Base-by-base conservation (phyloP, 1,140 invertebrate species). In the Neodiprion lecontei region DNA sequence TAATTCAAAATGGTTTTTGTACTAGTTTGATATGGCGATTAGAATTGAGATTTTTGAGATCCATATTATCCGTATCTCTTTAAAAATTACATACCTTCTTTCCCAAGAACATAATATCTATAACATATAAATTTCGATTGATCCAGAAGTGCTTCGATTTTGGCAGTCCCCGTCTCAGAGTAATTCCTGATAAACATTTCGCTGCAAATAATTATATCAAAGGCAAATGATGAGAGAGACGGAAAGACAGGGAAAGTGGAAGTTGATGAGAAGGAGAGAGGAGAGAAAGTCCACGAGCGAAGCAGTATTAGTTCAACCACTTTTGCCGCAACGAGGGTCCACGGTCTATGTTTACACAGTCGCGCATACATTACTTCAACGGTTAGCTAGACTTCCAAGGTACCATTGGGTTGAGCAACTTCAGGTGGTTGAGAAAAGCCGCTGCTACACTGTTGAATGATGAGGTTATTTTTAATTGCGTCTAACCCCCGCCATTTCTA, bases 331-430 rank as follows among this genome's bases (percentile, higher is more conserved):
- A 61, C 2, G 53, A 61, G 53, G 53, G 53, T 11, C 17, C 17
- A 3, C 17, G 67, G 67, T 69, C 40, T 21, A 47, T 23, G 40
- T 82, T 83, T 81, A 78, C 79, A 79, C 79, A 84, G 79, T 81
- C 78, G 79, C 75, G 81, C 78, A 80, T 81, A 79, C 78, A 82
- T 82, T 81, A 78, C 75, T 79, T 79, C 72, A 73, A 75, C 73
- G 75, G 73, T n/a, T 53, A 66, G 65, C 69, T 49, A 70, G 61
- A 73, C 69, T 68, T 48, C 70, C 70, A 47, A 73, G 53, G 73
- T 73, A 71, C 72, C 48, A 76, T 69, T 71, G 70, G 68, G 71
- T 74, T 69, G 67, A 72, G 75, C 47, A 65, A 69, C 28, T 47
- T 40, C 11, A 28, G 14, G 40, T 49, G 17, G 14, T 70, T 48